Evolutionary conservation across 2,797 vertebrate genomes (phyloP).

Genomic region (Threskiornis aethiopicus): DNA sequence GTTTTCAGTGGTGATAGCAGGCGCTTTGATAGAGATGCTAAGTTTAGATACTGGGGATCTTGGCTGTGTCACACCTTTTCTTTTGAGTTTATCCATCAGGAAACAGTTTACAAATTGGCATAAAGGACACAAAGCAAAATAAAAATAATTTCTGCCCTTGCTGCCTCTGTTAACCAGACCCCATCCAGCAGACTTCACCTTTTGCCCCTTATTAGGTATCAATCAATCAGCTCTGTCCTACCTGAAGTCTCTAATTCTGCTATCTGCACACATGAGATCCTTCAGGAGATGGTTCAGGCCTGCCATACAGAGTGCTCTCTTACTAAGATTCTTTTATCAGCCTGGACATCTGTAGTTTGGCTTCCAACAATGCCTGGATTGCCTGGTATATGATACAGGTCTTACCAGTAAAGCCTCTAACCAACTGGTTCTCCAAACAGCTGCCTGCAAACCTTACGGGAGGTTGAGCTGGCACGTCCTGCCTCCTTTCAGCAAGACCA

Average conservation of each 20-base stretch:
- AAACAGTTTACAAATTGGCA: neutral
- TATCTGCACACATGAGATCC: neutral
- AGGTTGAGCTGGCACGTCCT: neutral
- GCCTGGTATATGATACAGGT: fast-evolving
- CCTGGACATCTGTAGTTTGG: neutral
- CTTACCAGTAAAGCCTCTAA: neutral
- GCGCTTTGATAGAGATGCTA: neutral
- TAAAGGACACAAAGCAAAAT: neutral
- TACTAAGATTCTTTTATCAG: neutral
- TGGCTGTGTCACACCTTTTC: neutral
- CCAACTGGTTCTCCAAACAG: neutral
- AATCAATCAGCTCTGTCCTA: neutral
- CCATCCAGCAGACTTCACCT: neutral
- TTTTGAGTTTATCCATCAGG: neutral
- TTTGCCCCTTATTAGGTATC: neutral
- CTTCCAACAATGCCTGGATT: neutral
- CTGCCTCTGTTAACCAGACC: neutral
- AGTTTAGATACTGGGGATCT: neutral
- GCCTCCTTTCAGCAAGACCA: neutral
- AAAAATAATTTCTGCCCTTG: neutral
- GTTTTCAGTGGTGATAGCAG: neutral
- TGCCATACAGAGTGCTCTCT: neutral
- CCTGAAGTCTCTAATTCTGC: neutral
- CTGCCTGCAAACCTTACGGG: neutral
- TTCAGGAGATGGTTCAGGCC: neutral